A percentile compares a stretch with the other conserved stretches of the same genome.
These are phyloP conservation scores for Talpa occidentalis DNA, from an alignment of 2,113 vertebrate species.

Conservation along the genomic window DNA sequence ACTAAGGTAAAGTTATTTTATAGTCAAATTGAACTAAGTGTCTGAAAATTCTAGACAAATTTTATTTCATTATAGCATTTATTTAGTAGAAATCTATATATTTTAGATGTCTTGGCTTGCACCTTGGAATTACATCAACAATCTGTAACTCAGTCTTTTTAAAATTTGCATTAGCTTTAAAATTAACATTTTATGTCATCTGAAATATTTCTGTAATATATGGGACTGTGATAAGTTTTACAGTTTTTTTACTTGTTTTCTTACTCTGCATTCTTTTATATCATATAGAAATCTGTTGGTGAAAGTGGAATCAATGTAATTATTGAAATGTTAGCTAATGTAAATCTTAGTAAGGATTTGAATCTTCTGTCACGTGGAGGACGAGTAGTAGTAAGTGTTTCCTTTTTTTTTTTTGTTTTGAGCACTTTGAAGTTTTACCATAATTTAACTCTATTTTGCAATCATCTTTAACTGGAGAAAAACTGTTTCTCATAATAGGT, in stretches of 20 bases:
- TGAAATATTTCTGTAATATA: constrained; percentile 26
- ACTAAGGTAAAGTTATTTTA: constrained; percentile 28
- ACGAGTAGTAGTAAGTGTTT: constrained; percentile 89
- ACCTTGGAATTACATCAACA: background rate
- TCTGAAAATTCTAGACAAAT: constrained; percentile 33
- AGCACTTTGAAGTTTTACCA: background rate
- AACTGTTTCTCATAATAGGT: constrained; percentile 84
- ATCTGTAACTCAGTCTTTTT: constrained; percentile 40
- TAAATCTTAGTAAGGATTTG: constrained; percentile 94
- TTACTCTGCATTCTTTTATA: constrained; percentile 32
- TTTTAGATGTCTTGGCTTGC: background rate
- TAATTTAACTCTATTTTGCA: background rate
- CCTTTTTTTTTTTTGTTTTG: background rate
- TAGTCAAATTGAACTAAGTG: background rate
- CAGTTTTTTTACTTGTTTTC: background rate
- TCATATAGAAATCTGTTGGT: constrained; percentile 86
- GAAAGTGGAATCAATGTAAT: constrained; percentile 90
- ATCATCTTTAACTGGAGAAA: background rate
- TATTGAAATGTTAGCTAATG: constrained; percentile 96
- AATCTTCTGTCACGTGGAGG: constrained; percentile 89
- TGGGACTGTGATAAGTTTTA: background rate
- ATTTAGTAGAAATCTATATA: background rate
- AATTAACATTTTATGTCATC: constrained; percentile 35
- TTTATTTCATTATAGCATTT: constrained; percentile 36
- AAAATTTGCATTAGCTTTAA: constrained; percentile 34